These are phyloP conservation scores for Platycheirus albimanus DNA, from an alignment of 2,888 invertebrate genomes.

Conservation along the genomic window DNA sequence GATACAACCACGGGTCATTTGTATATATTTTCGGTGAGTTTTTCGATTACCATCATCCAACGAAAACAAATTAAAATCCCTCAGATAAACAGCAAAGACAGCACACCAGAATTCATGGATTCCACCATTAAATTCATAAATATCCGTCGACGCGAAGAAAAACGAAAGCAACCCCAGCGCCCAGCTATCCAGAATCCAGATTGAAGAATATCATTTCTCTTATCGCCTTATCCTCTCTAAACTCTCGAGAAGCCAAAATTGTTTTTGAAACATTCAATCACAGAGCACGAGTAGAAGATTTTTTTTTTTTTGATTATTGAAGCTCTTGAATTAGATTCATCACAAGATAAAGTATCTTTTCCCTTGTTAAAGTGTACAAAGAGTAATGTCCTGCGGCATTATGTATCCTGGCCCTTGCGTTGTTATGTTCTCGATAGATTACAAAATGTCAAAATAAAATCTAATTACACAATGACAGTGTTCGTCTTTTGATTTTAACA, in stretches of 20 bases:
- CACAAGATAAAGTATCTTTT: conserved; percentile 34
- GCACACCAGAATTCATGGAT: not conserved
- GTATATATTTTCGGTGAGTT: conserved; percentile 14
- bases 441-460: conserved; percentile 68
- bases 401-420: not conserved
- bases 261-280: conserved; percentile 69
- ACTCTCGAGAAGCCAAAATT: conserved; percentile 64
- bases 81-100: conserved; percentile 48
- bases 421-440: conserved; percentile 68
- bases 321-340: conserved; percentile 49
- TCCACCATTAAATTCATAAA: conserved; percentile 28
- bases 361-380: not conserved
- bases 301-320: conserved; percentile 12
- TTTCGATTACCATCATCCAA: conserved; percentile 36
- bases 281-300: conserved; percentile 15
- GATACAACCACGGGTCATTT: conserved; percentile 40
- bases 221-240: conserved; percentile 5
- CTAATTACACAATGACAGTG: conserved; percentile 63
- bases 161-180: conserved; percentile 12
- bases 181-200: conserved; percentile 38
- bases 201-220: conserved; percentile 48
- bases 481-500: conserved; percentile 46
- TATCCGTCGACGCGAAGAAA: conserved; percentile 6
- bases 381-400: conserved; percentile 38
- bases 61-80: conserved; percentile 56